These are phyloP conservation scores for Arctia plantaginis DNA, from an alignment of 2,888 invertebrate genomes.

Conservation along the genomic window DNA sequence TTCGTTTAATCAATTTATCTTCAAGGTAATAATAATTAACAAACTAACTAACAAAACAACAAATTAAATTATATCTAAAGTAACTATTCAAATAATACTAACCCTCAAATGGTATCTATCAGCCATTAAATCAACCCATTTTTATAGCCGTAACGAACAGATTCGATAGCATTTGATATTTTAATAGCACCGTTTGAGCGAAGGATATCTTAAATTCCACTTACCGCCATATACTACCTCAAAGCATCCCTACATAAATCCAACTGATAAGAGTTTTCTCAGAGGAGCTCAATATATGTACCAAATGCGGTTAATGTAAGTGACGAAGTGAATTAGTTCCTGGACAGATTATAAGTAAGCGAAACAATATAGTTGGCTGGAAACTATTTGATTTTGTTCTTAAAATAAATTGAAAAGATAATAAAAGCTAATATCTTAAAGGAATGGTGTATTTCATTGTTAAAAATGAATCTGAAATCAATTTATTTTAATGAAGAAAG, in stretches of 20 bases:
- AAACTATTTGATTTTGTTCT: not conserved
- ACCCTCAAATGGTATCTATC: not conserved
- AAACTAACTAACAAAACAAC: not conserved
- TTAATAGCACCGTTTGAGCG: constrained; percentile 37
- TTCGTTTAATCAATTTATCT: not conserved
- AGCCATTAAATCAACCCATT: not conserved
- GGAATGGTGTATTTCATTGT: not conserved
- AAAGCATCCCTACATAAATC: constrained; percentile 43
- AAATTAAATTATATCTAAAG: not conserved
- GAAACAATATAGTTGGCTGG: not conserved
- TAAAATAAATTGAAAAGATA: not conserved
- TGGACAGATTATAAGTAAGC: not conserved
- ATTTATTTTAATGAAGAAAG: too few relatives aligned
- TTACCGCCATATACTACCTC: constrained; percentile 31
- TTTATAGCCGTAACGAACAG: constrained; percentile 13
- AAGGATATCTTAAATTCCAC: constrained; percentile 40
- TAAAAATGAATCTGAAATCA: not conserved
- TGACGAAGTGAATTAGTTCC: constrained; percentile 5
- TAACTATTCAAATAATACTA: not conserved
- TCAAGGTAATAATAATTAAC: not conserved
- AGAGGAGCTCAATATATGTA: constrained; percentile 19
- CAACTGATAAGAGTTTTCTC: constrained; percentile 36
- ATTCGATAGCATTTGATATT: constrained; percentile 35
- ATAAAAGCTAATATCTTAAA: not conserved
- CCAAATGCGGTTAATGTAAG: constrained; percentile 15